Evolutionary conservation across 2,797 vertebrate species (phyloP).

Genomic region (Lophotriccus pileatus): DNA sequence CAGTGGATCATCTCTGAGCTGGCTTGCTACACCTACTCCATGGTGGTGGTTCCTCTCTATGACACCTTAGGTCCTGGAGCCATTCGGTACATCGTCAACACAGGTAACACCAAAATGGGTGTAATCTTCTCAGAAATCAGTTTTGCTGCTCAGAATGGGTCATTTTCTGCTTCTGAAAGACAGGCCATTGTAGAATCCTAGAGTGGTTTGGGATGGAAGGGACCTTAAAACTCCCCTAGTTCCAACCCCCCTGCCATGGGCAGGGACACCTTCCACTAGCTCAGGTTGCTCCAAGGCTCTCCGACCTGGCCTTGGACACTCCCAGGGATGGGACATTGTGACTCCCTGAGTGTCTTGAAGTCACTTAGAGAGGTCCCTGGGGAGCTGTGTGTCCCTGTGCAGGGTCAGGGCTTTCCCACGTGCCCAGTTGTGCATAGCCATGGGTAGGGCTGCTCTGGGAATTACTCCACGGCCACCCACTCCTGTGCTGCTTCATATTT

Average conservation of each 20-base stretch:
- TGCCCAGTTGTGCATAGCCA: accelerated
- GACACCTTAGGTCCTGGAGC: slow-evolving; percentile 94
- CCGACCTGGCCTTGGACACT: not conserved
- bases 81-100: slow-evolving; percentile 94
- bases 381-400: accelerated
- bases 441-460: not conserved
- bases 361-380: not conserved
- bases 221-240: not conserved
- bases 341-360: not conserved
- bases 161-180: not conserved
- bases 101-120: slow-evolving; percentile 75
- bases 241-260: not conserved
- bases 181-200: not conserved
- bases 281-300: not conserved
- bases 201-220: not conserved
- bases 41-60: slow-evolving; percentile 97
- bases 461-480: not conserved
- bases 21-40: slow-evolving; percentile 97
- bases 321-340: not conserved
- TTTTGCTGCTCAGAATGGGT: not conserved
- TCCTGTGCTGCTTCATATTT: not conserved
- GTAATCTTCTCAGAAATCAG: not conserved
- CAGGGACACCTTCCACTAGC: too few relatives aligned
- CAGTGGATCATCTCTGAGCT: slow-evolving; percentile 98
- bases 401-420: not conserved